These are phyloP conservation scores for Prochilodus magdalenae DNA, from an alignment of 2,113 vertebrate species.

Conservation along the genomic window DNA sequence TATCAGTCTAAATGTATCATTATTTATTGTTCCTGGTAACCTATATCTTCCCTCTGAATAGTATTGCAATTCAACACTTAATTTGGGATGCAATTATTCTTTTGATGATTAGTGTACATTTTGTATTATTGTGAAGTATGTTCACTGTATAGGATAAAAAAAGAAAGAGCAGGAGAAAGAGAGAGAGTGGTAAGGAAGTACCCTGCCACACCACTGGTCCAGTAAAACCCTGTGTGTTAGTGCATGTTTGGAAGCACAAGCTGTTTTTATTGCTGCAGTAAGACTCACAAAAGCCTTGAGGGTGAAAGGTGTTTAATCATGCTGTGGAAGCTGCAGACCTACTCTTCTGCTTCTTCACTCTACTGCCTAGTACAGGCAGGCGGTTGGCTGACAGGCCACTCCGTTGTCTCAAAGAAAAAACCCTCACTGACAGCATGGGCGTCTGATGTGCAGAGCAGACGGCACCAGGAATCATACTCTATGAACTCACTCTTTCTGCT, in stretches of 20 bases:
- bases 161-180: slow-evolving; percentile 25
- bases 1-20: no score
- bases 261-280: slow-evolving; percentile 70
- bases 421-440: slow-evolving; percentile 61
- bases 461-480: slow-evolving; percentile 39
- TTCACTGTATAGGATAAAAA: background rate
- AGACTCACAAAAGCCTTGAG: slow-evolving; percentile 67
- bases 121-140: no score
- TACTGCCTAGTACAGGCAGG: slow-evolving; percentile 33
- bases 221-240: slow-evolving; percentile 72
- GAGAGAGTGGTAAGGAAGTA: slow-evolving; percentile 51
- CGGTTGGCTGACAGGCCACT: slow-evolving; percentile 10
- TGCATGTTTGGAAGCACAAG: slow-evolving; percentile 72
- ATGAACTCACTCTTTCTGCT: slow-evolving; percentile 57
- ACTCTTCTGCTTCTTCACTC: background rate
- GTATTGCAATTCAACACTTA: no score
- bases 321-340: background rate
- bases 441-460: slow-evolving; percentile 55
- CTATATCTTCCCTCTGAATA: no score
- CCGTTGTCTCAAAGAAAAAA: slow-evolving; percentile 50
- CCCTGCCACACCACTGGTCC: slow-evolving; percentile 61
- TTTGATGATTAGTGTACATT: no score
- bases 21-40: no score
- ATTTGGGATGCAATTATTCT: no score
- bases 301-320: slow-evolving; percentile 67